Evolutionary conservation across 1,140 invertebrate species (phyloP).

Genomic region (Scaptomyza graminum): DNA sequence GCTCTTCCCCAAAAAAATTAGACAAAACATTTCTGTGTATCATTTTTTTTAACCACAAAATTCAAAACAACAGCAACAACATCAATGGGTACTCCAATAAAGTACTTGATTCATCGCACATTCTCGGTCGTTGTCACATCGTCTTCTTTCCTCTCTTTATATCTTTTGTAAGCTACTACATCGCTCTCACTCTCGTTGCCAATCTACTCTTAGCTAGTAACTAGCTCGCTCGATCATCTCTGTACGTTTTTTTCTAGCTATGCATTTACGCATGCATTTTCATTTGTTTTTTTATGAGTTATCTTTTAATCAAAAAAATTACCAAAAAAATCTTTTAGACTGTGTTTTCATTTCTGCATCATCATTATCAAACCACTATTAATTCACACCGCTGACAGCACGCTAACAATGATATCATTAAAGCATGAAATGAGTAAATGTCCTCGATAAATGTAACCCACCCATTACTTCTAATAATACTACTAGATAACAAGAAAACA

Average conservation of each 20-base stretch:
- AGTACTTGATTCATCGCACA: conserved; percentile 52
- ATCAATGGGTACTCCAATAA: conserved; percentile 23
- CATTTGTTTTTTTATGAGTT: background rate
- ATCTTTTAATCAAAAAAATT: conserved; percentile 15
- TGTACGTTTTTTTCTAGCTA: conserved; percentile 40
- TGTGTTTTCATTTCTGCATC: conserved; percentile 29
- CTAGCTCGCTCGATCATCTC: conserved; percentile 51
- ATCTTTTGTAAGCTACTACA: conserved; percentile 8
- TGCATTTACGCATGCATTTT: conserved; percentile 66
- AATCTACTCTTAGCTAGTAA: conserved; percentile 31
- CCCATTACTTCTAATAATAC: conserved; percentile 68
- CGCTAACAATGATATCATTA: conserved; percentile 62
- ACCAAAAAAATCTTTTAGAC: background rate
- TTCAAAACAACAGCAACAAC: conserved; percentile 28
- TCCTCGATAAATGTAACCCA: conserved; percentile 75
- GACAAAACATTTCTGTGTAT: conserved; percentile 3
- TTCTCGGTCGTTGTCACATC: conserved; percentile 32
- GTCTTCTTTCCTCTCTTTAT: conserved; percentile 34
- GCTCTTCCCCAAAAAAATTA: background rate
- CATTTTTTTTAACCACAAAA: conserved; percentile 9
- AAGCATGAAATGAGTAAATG: conserved; percentile 25
- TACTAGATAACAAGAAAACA: conserved; percentile 32
- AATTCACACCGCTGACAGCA: conserved; percentile 52
- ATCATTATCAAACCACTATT: conserved; percentile 31
- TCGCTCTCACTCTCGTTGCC: conserved; percentile 44